Percentiles rank a stretch among this genome's conserved stretches.
phyloP scores from a whole-genome alignment of 2,113 vertebrate genomes.

The Leuciscus idus region DNA sequence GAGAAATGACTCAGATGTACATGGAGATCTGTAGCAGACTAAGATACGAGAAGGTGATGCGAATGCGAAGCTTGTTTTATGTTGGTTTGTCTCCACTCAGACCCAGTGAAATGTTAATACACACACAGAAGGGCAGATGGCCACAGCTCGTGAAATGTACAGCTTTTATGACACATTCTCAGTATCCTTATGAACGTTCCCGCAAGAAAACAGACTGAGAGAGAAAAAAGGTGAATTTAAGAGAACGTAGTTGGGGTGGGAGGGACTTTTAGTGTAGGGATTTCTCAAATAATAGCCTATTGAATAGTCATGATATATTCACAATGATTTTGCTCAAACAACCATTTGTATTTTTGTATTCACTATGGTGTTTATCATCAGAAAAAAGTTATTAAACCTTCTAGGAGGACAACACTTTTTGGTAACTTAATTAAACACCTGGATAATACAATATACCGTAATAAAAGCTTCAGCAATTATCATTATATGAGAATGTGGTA shows the following conservation, averaged over 20 bases:
- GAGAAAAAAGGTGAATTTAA: not conserved
- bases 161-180: constrained; percentile 36
- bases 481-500: no score
- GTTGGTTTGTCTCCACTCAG: not conserved
- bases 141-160: constrained; percentile 22
- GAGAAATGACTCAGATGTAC: not conserved
- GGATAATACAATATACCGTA: no score
- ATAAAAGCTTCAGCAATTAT: no score
- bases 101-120: constrained; percentile 3
- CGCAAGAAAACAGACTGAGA: not conserved
- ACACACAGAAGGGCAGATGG: constrained; percentile 13
- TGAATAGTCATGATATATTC: not conserved
- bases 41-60: not conserved
- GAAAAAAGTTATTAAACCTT: no score
- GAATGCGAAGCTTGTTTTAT: not conserved
- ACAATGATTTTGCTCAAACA: not conserved
- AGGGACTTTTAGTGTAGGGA: not conserved
- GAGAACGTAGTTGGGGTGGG: not conserved
- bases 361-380: no score
- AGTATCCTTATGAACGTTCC: not conserved
- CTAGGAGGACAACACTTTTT: no score
- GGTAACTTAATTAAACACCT: no score
- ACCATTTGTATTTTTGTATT: no score
- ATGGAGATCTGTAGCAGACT: not conserved
- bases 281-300: not conserved